Percentiles rank a stretch among this genome's conserved stretches.
Evolutionary conservation across 35 echinoderm and acorn worm species (phyloP).

Genomic region (Anneissia japonica): DNA sequence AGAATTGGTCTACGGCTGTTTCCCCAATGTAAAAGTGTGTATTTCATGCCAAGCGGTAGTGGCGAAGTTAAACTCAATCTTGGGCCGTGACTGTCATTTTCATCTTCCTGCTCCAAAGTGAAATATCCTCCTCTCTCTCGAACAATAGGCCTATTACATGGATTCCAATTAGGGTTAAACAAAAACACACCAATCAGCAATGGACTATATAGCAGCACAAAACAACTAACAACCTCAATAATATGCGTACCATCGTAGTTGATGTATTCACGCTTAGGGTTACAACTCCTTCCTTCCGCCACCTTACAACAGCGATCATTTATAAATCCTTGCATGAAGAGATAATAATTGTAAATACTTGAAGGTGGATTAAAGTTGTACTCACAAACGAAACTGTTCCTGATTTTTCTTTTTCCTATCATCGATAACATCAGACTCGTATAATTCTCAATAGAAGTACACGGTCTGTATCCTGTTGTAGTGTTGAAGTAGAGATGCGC

Average conservation of each 20-base stretch:
- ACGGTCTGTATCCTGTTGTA: background rate
- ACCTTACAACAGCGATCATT: background rate
- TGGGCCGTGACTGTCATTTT: background rate
- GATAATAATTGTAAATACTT: no score
- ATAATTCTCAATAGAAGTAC: background rate
- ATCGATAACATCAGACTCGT: background rate
- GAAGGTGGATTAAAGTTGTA: no score
- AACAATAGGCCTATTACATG: background rate
- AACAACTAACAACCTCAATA: background rate
- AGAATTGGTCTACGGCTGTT: background rate
- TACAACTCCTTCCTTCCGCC: background rate
- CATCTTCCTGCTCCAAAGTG: background rate
- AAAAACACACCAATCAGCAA: background rate
- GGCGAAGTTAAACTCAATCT: background rate
- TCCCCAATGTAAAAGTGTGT: background rate
- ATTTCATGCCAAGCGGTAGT: background rate
- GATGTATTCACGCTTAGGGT: background rate
- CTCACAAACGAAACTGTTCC: background rate
- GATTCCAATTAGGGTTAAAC: background rate
- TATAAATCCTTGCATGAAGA: background rate
- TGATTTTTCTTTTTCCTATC: background rate
- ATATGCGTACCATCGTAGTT: background rate
- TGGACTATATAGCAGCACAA: background rate
- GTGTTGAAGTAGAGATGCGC: background rate
- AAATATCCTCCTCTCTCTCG: background rate